These are phyloP conservation scores for Aspidiotus rigidus DNA, from an alignment of 2,888 invertebrate genomes.

Conservation along the genomic window DNA sequence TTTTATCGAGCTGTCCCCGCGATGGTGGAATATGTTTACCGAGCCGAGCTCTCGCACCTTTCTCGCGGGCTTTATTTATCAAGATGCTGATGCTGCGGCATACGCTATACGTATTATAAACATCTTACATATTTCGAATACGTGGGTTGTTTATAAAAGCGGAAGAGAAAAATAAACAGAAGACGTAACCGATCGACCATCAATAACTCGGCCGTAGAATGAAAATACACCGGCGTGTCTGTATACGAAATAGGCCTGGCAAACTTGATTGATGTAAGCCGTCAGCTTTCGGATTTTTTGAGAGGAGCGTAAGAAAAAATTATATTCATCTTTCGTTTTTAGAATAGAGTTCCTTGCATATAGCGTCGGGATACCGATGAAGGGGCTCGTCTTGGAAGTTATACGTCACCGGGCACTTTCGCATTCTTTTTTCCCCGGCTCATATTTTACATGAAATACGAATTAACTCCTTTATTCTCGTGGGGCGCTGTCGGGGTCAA, in stretches of 20 bases:
- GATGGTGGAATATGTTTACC: background rate
- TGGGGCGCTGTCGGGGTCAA: background rate
- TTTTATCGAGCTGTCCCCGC: slow-evolving; percentile 9
- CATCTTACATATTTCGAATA: slow-evolving; percentile 3
- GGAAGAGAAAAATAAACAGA: slow-evolving; percentile 34
- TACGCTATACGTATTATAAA: no score
- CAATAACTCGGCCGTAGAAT: slow-evolving; percentile 28
- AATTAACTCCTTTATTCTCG: background rate
- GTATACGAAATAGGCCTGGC: background rate
- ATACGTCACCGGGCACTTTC: no score
- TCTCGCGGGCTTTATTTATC: background rate
- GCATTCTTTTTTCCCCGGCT: no score
- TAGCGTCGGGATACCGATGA: no score
- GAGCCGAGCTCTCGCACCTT: background rate
- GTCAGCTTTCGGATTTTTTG: slow-evolving; percentile 26
- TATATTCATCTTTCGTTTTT: background rate
- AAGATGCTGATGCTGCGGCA: background rate
- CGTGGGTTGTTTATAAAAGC: slow-evolving; percentile 26
- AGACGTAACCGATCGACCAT: slow-evolving; percentile 32
- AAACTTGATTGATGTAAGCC: slow-evolving; percentile 30
- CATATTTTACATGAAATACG: background rate
- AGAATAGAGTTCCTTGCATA: no score
- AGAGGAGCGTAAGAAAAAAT: background rate
- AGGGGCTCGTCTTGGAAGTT: no score
- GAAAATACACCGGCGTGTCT: slow-evolving; percentile 7